Base-by-base conservation (phyloP, 2,888 invertebrate genomes). In the Eilema griseolum region DNA sequence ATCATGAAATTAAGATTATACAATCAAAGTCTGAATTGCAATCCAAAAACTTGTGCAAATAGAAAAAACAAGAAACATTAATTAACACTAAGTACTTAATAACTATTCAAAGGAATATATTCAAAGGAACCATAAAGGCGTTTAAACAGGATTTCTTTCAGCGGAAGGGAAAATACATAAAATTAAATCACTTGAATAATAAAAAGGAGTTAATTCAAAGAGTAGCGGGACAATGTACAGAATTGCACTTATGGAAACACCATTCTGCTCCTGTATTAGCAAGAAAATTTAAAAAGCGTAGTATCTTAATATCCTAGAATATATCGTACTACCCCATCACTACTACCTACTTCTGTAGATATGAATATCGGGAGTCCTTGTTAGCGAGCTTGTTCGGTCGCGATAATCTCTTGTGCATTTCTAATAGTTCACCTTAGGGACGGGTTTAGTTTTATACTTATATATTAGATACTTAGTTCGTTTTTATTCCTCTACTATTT, bases 401-500 rank as follows among this genome's bases (percentile, higher is more conserved):
- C 46, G 24, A 59, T 57, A 70, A 73, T 63, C 72, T 71, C 67
- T 76, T 71, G 75, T 83, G 81, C 81, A 83, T 81, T 76, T 74
- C 68, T 78, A 81, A 80, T 73, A 83, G 71, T 52, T 71, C 66
- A 66, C 81, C 78, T 67, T 41, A 12, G 79, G 71, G 75, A 71
- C 57, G 67, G 65, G 74, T 82, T 78, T 62, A 67, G 52, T 77
- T 76, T 69, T 67, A 71, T 56, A 37, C 41, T 69, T 20, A n/a
- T 61, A 24, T 56, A 59, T 41, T 12, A 33, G 31, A 33, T 33
- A 33, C 8, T 33, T 66, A 72, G 61, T 28, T 61, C 61, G 69
- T 59, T 52, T 46, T 70, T 75, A 72, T 77, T 75, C 72, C 72
- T 72, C 37, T 72, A 70, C 61, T 68, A n/a, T 52, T n/a, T n/a